These are phyloP conservation scores for Microcebus tavaratra DNA, from an alignment of 2,113 vertebrate species.

Conservation along the genomic window DNA sequence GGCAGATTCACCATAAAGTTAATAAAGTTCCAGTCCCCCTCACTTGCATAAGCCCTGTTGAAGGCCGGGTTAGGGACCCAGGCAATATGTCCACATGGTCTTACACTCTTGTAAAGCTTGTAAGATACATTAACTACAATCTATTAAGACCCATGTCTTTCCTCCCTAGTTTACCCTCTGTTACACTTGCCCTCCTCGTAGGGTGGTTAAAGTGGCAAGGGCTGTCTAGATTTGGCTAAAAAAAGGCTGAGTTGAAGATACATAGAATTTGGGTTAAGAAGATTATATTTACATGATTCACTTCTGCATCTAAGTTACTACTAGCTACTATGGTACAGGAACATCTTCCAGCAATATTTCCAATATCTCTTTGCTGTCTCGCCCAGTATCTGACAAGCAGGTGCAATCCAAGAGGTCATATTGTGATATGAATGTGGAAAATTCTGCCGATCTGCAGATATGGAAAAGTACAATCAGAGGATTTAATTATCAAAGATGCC, in stretches of 20 bases:
- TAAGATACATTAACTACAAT: not conserved
- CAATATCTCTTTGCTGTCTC: not conserved
- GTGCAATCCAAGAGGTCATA: not conserved
- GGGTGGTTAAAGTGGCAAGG: not conserved
- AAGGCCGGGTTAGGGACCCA: not conserved
- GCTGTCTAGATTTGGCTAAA: not conserved
- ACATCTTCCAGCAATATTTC: not conserved
- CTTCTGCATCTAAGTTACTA: slow-evolving; percentile 1
- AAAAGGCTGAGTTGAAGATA: not conserved
- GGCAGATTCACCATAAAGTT: not conserved
- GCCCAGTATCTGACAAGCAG: not conserved
- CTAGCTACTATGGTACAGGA: not conserved
- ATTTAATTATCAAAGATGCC: not conserved
- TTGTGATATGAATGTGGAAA: not conserved
- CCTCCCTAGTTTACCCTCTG: not conserved
- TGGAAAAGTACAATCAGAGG: not conserved
- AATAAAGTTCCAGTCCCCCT: not conserved
- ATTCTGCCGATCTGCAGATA: not conserved
- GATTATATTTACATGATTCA: not conserved
- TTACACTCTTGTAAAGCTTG: not conserved
- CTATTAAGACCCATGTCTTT: not conserved
- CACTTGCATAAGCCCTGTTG: not conserved
- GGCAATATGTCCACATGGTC: not conserved
- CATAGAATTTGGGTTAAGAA: not conserved
- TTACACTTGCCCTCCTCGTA: not conserved